Base-by-base conservation (phyloP, 2,797 vertebrate species). In the Chaunax sp. region DNA sequence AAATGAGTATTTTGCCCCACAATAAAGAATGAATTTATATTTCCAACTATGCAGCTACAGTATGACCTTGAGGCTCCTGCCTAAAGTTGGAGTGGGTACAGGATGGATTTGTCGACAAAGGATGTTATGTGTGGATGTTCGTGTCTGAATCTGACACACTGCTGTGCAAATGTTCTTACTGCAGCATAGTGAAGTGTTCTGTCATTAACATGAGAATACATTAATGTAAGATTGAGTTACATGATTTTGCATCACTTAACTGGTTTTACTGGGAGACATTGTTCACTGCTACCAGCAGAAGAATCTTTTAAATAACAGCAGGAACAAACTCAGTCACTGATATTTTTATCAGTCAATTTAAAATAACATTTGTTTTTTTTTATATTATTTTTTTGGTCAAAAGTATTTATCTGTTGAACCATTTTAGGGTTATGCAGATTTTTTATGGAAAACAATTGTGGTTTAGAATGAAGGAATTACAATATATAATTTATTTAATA, bases 1-100 rank as follows among this genome's bases (percentile, higher is more conserved):
- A 65, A 74, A 53, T 38, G 66, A 83, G 52, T 83, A 72, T 87
- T 85, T 89, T 85, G 49, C 69, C 80, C 77, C 75, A 55, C 43
- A 79, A 87, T 85, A 86, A 89, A 89, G 75, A 79, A 83, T 77
- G n/a, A 68, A 69, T 88, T 87, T 86, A 90, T 90, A 89, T 87
- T 90, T 90, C 75, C 74, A 82, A 57, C 68, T 49, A 33, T 69
- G 77, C 52, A 70, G 51, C 69, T 5, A 20, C 52, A 53, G 49
- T 38, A 33, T 76, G 56, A 59, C 64, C 44, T 71, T 22, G 40
- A 30, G 60, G 69, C 56, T 58, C 35, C 20, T 37, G 40, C n/a
- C 53, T 44, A 14, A 40, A 22, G 43, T 35, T 4, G 1, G 20
- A 64, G 19, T n/a, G n/a, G n/a, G n/a, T n/a, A 11, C 18, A 6